Evolutionary conservation across 2,797 vertebrate species (phyloP), one percentile per base, ranked within the genome.

Genomic region (Schizopygopsis pylzovi): DNA sequence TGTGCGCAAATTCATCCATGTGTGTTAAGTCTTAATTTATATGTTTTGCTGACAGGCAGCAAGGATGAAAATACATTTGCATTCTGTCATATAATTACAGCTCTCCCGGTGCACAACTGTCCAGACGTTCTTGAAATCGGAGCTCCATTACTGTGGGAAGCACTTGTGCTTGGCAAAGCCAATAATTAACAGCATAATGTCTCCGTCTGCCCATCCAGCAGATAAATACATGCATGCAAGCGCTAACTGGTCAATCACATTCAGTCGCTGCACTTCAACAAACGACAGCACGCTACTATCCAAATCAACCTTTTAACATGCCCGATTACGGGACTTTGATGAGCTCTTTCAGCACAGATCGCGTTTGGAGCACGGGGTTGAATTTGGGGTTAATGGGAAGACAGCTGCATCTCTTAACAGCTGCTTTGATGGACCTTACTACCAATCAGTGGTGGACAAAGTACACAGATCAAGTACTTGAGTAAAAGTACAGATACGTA

Each of bases 161-260:
- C 12, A 4, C 39, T 56, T 78, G 49, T 56, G 59, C 52, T 68
- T 25, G 6, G 56, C 71, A 85, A 85, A 81, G 49, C 86, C 52
- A 70, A 81, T 85, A 84, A 87, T 85, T 85, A 85, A 59, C 41
- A 12, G 22, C 49, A 82, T 87, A 72, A 85, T 85, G 61, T 71
- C 77, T 45, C 25, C 9, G 28, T 84, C 59, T 76, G 43, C 43
- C 59, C 43, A 77, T 70, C 71, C 28, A 33, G 4, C 52, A 43
- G 83, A 87, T 85, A 82, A 87, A 87, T 82, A 85, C 63, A 87
- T 68, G 45, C 61, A 15, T 45, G 83, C 16, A 41, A 54, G 16
- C 7, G 16, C 67, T 33, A 87, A 71, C 37, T n/a, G 43, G 52
- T 65, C 79, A 61, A 81, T 56, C 63, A 25, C 28, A 18, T 49